Evolutionary conservation across 2,113 vertebrate species (phyloP).

Genomic region (Proterorhinus semilunaris): DNA sequence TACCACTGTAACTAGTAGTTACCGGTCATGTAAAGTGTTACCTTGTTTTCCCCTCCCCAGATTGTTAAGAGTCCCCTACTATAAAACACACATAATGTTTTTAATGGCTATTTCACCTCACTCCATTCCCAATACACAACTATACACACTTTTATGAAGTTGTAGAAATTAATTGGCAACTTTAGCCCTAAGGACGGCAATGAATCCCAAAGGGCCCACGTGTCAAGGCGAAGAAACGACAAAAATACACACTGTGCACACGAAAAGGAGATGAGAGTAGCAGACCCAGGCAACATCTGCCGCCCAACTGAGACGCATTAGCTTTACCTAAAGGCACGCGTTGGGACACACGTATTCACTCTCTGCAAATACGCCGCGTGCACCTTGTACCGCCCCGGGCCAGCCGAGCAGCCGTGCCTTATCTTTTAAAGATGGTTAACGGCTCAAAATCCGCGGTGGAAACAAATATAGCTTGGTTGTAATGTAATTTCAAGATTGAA

Average conservation of each 20-base stretch:
- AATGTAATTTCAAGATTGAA: not conserved
- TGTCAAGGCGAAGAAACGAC: no score
- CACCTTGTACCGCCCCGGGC: constrained; percentile 36
- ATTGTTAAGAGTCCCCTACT: no score
- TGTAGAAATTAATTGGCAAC: no score
- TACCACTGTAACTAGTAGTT: no score
- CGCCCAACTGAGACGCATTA: constrained; percentile 16
- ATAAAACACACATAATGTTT: no score
- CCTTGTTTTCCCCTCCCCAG: no score
- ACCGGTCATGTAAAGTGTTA: no score
- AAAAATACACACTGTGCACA: not conserved
- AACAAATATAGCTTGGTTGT: constrained; percentile 11
- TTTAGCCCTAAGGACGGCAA: no score
- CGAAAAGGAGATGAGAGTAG: constrained; percentile 1
- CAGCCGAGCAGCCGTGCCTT: constrained; percentile 42
- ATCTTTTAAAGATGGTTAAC: not conserved
- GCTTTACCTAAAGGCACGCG: constrained; percentile 10
- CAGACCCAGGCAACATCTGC: not conserved
- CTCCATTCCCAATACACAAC: no score
- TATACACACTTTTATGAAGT: no score
- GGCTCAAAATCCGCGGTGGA: constrained; percentile 14
- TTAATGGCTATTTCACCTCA: no score
- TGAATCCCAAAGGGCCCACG: no score
- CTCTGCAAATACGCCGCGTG: constrained; percentile 21
- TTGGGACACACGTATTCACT: constrained; percentile 16